Evolutionary conservation across 2,888 invertebrate species (phyloP).

Genomic region (Laspeyria flexula): DNA sequence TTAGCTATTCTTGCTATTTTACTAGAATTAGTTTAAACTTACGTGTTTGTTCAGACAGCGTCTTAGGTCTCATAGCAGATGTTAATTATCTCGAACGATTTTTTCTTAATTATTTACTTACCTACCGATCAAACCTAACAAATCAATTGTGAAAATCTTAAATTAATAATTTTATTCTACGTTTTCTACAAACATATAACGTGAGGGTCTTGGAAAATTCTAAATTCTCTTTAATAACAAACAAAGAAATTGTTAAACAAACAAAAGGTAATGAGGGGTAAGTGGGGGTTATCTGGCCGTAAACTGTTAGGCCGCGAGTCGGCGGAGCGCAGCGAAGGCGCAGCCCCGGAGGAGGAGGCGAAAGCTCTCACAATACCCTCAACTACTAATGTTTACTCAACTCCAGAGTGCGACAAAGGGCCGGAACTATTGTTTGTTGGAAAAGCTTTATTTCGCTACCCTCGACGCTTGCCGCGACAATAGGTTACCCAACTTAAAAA

Average conservation of each 20-base stretch:
- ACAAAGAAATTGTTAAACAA: slow-evolving; percentile 66
- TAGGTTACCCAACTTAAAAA: slow-evolving; percentile 86
- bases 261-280: slow-evolving; percentile 77
- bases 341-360: slow-evolving; percentile 41
- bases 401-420: slow-evolving; percentile 80
- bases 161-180: too few relatives aligned
- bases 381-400: slow-evolving; percentile 85
- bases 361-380: slow-evolving; percentile 68
- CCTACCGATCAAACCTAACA: too few relatives aligned
- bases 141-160: too few relatives aligned
- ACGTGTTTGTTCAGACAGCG: too few relatives aligned
- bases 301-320: slow-evolving; percentile 70
- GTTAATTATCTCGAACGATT: too few relatives aligned
- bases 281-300: slow-evolving; percentile 76
- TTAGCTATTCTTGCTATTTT: too few relatives aligned
- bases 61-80: too few relatives aligned
- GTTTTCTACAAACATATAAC: too few relatives aligned
- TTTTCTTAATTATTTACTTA: too few relatives aligned
- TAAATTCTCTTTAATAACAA: slow-evolving; percentile 41
- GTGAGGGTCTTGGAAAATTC: neutral
- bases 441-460: slow-evolving; percentile 85
- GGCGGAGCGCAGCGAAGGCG: slow-evolving; percentile 40
- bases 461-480: slow-evolving; percentile 80
- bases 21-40: too few relatives aligned
- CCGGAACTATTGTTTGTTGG: slow-evolving; percentile 86